Percentiles rank a stretch among this genome's conserved stretches.
Conservation (phyloP, 2,113 vertebrate genomes). For the Odobenus rosmarus region DNA sequence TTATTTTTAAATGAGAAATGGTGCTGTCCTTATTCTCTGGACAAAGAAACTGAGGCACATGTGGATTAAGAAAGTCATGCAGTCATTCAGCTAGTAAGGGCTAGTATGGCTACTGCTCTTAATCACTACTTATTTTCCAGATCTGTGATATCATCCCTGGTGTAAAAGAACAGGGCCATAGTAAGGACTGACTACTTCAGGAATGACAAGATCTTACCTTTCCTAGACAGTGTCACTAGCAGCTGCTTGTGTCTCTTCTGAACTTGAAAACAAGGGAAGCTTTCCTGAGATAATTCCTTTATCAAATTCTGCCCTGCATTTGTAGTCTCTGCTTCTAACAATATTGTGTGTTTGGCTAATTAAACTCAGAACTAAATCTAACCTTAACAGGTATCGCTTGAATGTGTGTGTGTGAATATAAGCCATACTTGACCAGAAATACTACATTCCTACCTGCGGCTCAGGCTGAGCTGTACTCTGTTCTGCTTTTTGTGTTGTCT, state of each 20-base stretch:
- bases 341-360: background rate
- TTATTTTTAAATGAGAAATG: background rate
- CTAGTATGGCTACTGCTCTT: background rate
- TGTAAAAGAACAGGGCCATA: background rate
- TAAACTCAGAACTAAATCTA: background rate
- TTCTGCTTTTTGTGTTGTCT: background rate
- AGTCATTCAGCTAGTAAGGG: background rate
- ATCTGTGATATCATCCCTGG: background rate
- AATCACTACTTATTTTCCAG: background rate
- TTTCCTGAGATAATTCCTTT: background rate
- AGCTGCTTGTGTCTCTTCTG: background rate
- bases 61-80: background rate
- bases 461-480: rapidly evolving
- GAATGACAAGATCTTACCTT: background rate
- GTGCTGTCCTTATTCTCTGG: background rate
- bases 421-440: background rate
- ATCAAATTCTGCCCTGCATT: background rate
- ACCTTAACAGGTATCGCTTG: background rate
- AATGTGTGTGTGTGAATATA: background rate
- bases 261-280: background rate
- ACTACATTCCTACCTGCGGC: background rate
- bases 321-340: background rate
- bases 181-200: background rate
- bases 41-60: background rate
- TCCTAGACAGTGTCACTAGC: background rate